Evolutionary conservation across 2,113 vertebrate genomes (phyloP).

Genomic region (Pachycephala philippinensis): DNA sequence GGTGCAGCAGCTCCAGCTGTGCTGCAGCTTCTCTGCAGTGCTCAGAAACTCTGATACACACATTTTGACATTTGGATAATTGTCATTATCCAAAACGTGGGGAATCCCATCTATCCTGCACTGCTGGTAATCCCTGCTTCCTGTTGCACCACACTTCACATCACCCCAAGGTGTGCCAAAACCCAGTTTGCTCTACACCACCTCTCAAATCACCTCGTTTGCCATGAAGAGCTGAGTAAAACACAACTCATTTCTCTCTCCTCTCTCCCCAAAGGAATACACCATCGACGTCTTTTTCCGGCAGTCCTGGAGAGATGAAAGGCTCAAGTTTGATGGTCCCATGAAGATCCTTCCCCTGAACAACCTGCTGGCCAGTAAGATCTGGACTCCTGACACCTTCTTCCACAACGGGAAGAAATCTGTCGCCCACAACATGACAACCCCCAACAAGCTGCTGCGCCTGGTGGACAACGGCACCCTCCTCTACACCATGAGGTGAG

Average conservation of each 20-base stretch:
- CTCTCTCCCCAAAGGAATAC: conserved; percentile 82
- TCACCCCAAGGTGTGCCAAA: background rate
- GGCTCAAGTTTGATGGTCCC: conserved; percentile 94
- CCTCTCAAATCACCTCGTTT: background rate
- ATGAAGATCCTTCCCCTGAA: conserved; percentile 97
- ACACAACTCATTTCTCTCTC: background rate
- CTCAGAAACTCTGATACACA: background rate
- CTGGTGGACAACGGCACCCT: conserved; percentile 93
- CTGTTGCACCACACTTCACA: background rate
- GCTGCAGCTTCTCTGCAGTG: background rate
- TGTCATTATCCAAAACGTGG: background rate
- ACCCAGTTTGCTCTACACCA: accelerated
- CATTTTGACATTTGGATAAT: too few species aligned
- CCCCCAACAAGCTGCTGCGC: conserved; percentile 94
- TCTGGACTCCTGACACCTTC: conserved; percentile 98
- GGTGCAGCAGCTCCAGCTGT: background rate
- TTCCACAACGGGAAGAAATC: conserved; percentile 98
- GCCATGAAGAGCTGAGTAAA: background rate
- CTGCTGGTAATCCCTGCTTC: background rate
- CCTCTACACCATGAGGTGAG: conserved; percentile 97
- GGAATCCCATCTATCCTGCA: background rate
- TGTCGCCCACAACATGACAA: conserved; percentile 98
- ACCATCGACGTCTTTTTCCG: conserved; percentile 99
- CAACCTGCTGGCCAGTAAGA: conserved; percentile 96
- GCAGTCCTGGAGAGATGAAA: conserved; percentile 95